Base-by-base conservation (phyloP, 1,140 invertebrate species). In the Aphelenchoides besseyi region DNA sequence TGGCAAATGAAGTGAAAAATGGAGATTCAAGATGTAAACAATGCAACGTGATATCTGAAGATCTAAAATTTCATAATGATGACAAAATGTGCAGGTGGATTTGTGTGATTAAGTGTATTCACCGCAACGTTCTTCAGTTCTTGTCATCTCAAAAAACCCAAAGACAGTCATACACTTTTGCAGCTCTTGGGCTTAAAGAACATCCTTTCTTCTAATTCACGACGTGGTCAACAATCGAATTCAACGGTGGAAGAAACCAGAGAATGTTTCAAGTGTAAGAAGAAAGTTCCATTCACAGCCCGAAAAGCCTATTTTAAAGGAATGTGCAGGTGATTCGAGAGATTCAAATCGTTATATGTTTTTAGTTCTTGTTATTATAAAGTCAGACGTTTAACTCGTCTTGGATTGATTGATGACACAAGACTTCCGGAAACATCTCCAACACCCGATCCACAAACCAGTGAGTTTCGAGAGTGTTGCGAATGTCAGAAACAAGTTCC, bases 291-390 rank as follows among this genome's bases (percentile, higher is more conserved):
- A 12, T 23, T 48, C 12, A 48, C 12, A 12, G 41, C 41, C 41
- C 12, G 23, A 48, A 48, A 48, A 23, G 41, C 55, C 18, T 18
- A 29, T 33, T 59, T 59, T 33, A 28, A 33, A 28, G 55, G 55
- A 33, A 5, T 18, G 5, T 59, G 55, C 55, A 59, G 18, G 55
- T 59, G 55, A 28, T 5, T 59, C 55, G 26, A 59, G 12, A 8
- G 18, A 5, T 33, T 59, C 55, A 41, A n/a, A 41, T 59, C 5
- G 55, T 59, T 59, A 8, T 8, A 12, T 59, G 5, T 18, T 8
- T 28, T 59, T 59, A 59, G 55, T 23, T 8, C 55, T 5, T 59
- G 55, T 23, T 59, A 59, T 23, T 59, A 59, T 23, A 59, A 59
- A 59, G 16, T 28, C 18, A 28, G 41, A 48, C 41, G 41, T 23